A percentile compares a stretch with the other conserved stretches of the same genome.
Conservation (phyloP, 2,113 vertebrate genomes). For the Salvelinus fontinalis region DNA sequence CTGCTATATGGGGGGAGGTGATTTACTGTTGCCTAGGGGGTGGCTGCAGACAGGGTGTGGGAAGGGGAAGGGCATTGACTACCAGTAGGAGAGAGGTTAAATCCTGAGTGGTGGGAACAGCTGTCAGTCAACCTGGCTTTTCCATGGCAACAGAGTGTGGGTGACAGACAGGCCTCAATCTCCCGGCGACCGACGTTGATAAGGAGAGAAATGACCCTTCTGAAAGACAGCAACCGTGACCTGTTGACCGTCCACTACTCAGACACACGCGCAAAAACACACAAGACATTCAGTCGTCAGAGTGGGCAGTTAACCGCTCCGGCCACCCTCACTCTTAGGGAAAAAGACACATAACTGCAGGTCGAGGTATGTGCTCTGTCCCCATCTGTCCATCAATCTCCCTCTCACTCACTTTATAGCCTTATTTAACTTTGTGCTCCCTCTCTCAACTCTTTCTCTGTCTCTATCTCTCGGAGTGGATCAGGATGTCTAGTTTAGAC, state of each 20-base stretch:
- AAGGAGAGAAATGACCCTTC: neutral
- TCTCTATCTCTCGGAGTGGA: neutral
- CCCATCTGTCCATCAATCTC: too few species aligned
- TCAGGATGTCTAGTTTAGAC: slow-evolving; percentile 61
- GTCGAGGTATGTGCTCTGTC: neutral
- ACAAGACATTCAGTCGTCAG: neutral
- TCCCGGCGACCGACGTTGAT: neutral
- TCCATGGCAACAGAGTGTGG: slow-evolving; percentile 61
- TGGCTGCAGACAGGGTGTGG: neutral
- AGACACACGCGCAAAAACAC: neutral
- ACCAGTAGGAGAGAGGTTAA: neutral
- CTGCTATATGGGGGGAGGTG: too few species aligned
- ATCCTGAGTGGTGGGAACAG: slow-evolving; percentile 39
- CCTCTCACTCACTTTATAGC: too few species aligned
- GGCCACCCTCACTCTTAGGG: neutral
- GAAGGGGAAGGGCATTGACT: neutral
- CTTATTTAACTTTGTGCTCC: too few species aligned
- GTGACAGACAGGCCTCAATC: slow-evolving; percentile 37
- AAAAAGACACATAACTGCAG: neutral
- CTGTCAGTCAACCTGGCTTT: slow-evolving; percentile 60
- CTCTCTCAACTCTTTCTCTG: too few species aligned
- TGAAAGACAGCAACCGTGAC: neutral
- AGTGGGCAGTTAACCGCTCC: neutral
- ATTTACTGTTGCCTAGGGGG: too few species aligned
- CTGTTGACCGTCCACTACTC: neutral